These are phyloP conservation scores for Trichonephila clavata DNA, from an alignment of 1,140 invertebrate species.

Conservation along the genomic window DNA sequence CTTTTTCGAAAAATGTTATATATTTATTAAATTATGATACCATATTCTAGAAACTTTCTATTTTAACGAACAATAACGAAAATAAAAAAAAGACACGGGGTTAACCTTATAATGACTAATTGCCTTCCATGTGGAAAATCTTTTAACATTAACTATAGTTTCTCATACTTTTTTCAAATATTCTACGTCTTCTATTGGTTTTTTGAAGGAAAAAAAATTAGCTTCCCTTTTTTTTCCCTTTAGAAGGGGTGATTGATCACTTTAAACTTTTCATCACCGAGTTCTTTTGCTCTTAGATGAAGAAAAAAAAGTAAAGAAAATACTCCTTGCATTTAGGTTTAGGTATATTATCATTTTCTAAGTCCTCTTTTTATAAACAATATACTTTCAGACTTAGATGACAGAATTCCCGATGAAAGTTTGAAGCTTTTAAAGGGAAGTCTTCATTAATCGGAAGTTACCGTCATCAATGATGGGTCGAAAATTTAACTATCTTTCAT, in stretches of 20 bases:
- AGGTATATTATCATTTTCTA: conserved; percentile 62
- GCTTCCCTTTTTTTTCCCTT: background rate
- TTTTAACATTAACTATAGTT: conserved; percentile 13
- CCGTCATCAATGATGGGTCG: conserved; percentile 2
- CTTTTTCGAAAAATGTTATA: too few species aligned
- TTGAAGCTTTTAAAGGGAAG: conserved; percentile 34
- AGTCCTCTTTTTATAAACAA: conserved; percentile 44
- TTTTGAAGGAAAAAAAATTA: background rate
- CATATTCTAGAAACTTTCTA: too few species aligned
- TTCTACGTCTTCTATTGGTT: background rate
- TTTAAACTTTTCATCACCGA: conserved; percentile 60
- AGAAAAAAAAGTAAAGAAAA: background rate
- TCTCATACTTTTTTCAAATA: background rate
- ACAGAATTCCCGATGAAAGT: conserved; percentile 54
- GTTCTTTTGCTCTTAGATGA: conserved; percentile 5
- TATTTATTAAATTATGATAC: too few species aligned
- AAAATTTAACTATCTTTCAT: conserved; percentile 26
- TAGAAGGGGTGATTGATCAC: conserved; percentile 52
- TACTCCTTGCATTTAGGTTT: background rate
- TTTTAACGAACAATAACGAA: too few species aligned
- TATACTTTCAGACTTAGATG: conserved; percentile 48
- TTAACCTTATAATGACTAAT: background rate
- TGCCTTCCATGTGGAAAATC: background rate
- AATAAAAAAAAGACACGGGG: background rate
- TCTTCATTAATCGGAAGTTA: conserved; percentile 44